A percentile compares a stretch with the other conserved stretches of the same genome.
phyloP scores from a whole-genome alignment of 2,888 invertebrate species.

The Drymonia ruficornis region DNA sequence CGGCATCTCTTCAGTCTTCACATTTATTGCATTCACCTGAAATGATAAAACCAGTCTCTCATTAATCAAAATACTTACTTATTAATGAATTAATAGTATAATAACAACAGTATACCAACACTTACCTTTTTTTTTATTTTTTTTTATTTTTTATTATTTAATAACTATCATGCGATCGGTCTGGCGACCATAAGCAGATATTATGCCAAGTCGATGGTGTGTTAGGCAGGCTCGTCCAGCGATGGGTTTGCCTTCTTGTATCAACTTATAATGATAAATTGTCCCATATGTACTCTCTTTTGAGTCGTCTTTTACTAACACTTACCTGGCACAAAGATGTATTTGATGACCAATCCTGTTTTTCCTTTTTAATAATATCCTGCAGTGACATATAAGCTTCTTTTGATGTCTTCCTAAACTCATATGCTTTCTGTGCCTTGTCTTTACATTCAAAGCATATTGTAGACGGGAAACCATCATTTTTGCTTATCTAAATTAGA shows the following conservation, averaged over 20 bases:
- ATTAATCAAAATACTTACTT: slow-evolving; percentile 1
- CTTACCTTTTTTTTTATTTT: too few species aligned
- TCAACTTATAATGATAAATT: too few species aligned
- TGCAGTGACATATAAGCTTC: slow-evolving; percentile 62
- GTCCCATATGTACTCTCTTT: too few species aligned
- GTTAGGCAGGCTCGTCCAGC: too few species aligned
- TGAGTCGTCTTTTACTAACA: too few species aligned
- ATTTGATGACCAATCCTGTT: slow-evolving; percentile 25
- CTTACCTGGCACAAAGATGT: slow-evolving; percentile 23
- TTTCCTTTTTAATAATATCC: slow-evolving; percentile 54
- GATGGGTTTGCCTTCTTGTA: too few species aligned
- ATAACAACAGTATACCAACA: too few species aligned
- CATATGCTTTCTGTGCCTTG: slow-evolving; percentile 66
- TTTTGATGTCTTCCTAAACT: slow-evolving; percentile 68
- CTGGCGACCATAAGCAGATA: too few species aligned
- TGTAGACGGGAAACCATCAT: slow-evolving; percentile 71
- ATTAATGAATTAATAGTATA: too few species aligned
- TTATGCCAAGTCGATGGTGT: too few species aligned
- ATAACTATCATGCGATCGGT: too few species aligned
- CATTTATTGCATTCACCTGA: slow-evolving; percentile 37
- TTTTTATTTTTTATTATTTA: too few species aligned
- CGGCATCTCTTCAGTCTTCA: slow-evolving; percentile 58
- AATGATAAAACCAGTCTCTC: slow-evolving; percentile 18
- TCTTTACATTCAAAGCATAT: slow-evolving; percentile 69
- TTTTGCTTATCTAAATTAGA: slow-evolving; percentile 58